A percentile compares a stretch with the other conserved stretches of the same genome.
phyloP scores from a whole-genome alignment of 2,888 invertebrate species.

The Troglohyphantes excavatus region DNA sequence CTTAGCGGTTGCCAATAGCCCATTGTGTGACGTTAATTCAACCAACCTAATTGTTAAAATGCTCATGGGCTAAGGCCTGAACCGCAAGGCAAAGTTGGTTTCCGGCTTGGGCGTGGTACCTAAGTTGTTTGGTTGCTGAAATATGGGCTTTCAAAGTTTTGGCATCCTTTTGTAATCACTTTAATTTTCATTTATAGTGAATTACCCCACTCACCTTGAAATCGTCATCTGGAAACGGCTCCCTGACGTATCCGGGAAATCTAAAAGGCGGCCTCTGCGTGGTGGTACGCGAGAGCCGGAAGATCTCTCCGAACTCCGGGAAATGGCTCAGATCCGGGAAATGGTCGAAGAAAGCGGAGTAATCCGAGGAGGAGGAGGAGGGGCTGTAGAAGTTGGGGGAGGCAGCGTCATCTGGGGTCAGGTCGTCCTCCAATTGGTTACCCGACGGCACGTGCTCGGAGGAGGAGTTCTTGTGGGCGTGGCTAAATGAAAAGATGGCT shows the following conservation, averaged over 20 bases:
- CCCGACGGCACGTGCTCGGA: slow-evolving; percentile 84
- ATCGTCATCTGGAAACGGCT: slow-evolving; percentile 52
- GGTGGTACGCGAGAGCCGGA: slow-evolving; percentile 65
- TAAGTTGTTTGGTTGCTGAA: too few relatives aligned
- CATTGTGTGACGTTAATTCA: too few relatives aligned
- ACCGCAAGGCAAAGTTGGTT: too few relatives aligned
- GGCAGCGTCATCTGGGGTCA: slow-evolving; percentile 46
- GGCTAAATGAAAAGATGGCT: not conserved
- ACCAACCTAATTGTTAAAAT: too few relatives aligned
- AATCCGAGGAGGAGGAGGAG: slow-evolving; percentile 53
- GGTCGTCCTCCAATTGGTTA: slow-evolving; percentile 23
- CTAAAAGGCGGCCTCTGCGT: slow-evolving; percentile 66
- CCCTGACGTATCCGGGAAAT: slow-evolving; percentile 67
- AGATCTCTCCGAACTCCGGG: slow-evolving; percentile 74
- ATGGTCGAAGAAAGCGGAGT: slow-evolving; percentile 58
- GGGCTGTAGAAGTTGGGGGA: slow-evolving; percentile 62
- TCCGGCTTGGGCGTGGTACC: too few relatives aligned
- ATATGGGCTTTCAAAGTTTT: too few relatives aligned
- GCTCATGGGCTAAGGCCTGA: too few relatives aligned
- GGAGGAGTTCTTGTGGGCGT: not conserved
- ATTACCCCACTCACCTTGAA: not conserved
- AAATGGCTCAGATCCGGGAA: slow-evolving; percentile 71
- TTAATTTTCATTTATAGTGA: too few relatives aligned
- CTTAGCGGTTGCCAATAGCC: too few relatives aligned
- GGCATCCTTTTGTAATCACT: too few relatives aligned